These are phyloP conservation scores for Drosophila maculinotata DNA, from an alignment of 2,888 invertebrate genomes.

Conservation along the genomic window DNA sequence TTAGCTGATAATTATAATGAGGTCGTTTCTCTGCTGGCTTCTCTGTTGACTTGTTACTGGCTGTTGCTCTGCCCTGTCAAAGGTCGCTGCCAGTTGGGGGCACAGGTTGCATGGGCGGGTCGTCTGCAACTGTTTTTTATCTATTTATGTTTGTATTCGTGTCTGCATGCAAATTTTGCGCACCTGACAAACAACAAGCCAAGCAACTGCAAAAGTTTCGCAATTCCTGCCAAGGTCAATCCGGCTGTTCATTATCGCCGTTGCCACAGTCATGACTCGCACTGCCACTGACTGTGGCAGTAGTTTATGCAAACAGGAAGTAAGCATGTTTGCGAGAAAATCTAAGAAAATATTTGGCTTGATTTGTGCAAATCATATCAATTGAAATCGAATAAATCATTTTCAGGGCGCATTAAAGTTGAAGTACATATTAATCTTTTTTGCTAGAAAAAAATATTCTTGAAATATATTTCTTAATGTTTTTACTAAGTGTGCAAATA, in stretches of 20 bases:
- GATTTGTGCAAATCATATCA: constrained; percentile 7
- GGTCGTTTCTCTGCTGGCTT: constrained; percentile 53
- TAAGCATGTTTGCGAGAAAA: not conserved
- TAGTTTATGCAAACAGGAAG: not conserved
- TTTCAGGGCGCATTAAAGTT: constrained; percentile 19
- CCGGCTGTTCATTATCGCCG: constrained; percentile 65
- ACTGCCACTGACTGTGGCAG: constrained; percentile 10
- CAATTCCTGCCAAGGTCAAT: constrained; percentile 64
- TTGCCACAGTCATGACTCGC: constrained; percentile 18
- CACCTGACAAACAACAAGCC: constrained; percentile 34
- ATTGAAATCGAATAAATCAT: constrained; percentile 26
- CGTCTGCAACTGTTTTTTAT: constrained; percentile 21
- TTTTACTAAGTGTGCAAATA: too few relatives aligned
- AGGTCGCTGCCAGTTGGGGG: constrained; percentile 35
- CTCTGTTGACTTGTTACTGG: not conserved
- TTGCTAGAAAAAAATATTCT: too few relatives aligned
- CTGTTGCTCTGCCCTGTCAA: constrained; percentile 49
- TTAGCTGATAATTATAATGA: constrained; percentile 64
- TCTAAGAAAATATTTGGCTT: constrained; percentile 1
- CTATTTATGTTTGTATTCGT: constrained; percentile 9
- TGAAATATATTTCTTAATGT: too few relatives aligned
- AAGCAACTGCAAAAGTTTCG: constrained; percentile 37
- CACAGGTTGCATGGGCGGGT: constrained; percentile 36
- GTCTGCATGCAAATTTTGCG: constrained; percentile 43
- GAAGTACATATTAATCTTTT: too few relatives aligned